phyloP scores from a whole-genome alignment of 2,888 invertebrate species.

The Catocala nupta region DNA sequence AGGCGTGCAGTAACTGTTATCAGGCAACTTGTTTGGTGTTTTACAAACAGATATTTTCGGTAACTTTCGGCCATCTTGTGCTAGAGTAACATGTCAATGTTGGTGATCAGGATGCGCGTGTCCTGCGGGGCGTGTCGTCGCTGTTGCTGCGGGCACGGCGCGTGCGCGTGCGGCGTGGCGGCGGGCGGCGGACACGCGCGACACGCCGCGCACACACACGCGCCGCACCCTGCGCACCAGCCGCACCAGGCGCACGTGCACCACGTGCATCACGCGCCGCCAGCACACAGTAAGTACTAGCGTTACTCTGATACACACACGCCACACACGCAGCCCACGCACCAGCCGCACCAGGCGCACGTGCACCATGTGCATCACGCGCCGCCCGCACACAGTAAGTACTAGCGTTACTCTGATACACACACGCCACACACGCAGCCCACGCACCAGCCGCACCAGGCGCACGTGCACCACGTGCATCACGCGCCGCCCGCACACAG shows the following conservation, averaged over 20 bases:
- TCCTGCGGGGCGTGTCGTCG: slow-evolving; percentile 70
- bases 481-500: slow-evolving; percentile 68
- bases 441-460: slow-evolving; percentile 36
- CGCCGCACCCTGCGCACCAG: slow-evolving; percentile 53
- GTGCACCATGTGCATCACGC: slow-evolving; percentile 38
- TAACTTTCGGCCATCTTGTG: no score
- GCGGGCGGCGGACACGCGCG: slow-evolving; percentile 31
- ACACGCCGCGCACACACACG: slow-evolving; percentile 41
- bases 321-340: slow-evolving; percentile 50
- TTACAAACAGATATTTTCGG: no score
- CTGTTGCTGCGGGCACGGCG: slow-evolving; percentile 66
- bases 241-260: slow-evolving; percentile 41
- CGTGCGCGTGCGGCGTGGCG: slow-evolving; percentile 30
- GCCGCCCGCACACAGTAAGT: slow-evolving; percentile 56
- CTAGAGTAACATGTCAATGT: background rate
- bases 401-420: slow-evolving; percentile 50
- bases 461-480: slow-evolving; percentile 50
- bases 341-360: slow-evolving; percentile 35
- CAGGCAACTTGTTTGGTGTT: no score
- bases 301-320: slow-evolving; percentile 12
- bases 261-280: slow-evolving; percentile 60
- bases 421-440: slow-evolving; percentile 50
- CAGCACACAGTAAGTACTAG: slow-evolving; percentile 65
- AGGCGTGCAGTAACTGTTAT: no score
- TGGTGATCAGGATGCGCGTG: slow-evolving; percentile 59